Evolutionary conservation across 1,140 invertebrate genomes (phyloP), one percentile per base, ranked within the genome.

Genomic region (Papilio helenus): DNA sequence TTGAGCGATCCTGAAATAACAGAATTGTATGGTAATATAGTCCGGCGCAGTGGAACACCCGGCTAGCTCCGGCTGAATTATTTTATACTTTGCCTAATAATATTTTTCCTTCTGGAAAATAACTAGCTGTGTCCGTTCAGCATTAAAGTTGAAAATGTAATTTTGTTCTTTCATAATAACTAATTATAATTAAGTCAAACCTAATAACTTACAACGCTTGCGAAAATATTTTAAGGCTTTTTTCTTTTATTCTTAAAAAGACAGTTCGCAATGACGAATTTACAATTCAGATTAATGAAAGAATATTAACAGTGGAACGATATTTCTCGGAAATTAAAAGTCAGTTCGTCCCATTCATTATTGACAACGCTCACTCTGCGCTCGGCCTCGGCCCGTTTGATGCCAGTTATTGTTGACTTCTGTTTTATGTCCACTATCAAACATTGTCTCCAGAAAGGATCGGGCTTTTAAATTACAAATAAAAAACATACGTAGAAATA

Each of bases 301-400:
- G 4, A 68, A 68, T 16, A 7, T 4, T 68, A n/a, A 29, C 61
- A 68, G 7, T 68, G 61, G 34, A 68, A 68, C 23, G 58, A 61
- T 61, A 12, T 26, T 29, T 68, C 61, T 68, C 61, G 61, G 61
- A 68, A 68, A 68, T 68, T 68, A 68, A 68, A 61, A 61, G 61
- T 68, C 61, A 23, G 20, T 29, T 68, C 3, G 5, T 68, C 7
- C 12, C 51, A 55, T 55, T 55, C 23, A 29, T 68, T 68, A 68
- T 34, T 16, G 61, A 68, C 23, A 29, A 7, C 14, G 26, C 61
- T 68, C 61, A 68, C 26, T 61, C 12, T 61, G 61, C 29, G 5
- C 20, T 18, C 51, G 18, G n/a, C n/a, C 51, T 20, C 51, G 51
- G 4, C 18, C 29, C 20, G 0, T 68, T 68, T 68, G 4, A 29